phyloP scores from a whole-genome alignment of 2,797 vertebrate genomes.

The Antennarius maculatus region DNA sequence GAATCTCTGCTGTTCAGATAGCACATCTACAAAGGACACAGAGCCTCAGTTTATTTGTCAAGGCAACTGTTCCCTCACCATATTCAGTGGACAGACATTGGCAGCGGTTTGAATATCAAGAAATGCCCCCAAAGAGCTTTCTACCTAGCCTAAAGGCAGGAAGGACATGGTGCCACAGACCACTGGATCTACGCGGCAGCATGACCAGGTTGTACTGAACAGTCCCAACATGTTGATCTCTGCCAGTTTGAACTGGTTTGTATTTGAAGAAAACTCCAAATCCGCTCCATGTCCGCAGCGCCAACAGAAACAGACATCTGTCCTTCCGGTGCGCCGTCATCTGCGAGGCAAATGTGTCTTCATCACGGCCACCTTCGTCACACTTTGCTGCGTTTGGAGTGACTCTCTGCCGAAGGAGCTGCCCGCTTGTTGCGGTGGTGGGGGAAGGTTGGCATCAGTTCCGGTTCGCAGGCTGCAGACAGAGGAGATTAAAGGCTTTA shows the following conservation, averaged over 20 bases:
- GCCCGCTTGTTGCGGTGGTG: slow-evolving; percentile 94
- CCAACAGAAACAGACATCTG: background rate
- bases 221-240: background rate
- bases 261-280: background rate
- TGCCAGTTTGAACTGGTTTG: background rate
- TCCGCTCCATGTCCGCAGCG: background rate
- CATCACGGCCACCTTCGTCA: slow-evolving; percentile 48
- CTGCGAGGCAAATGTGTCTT: background rate
- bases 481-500: background rate
- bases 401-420: slow-evolving; percentile 58
- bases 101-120: background rate
- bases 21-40: background rate
- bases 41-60: background rate
- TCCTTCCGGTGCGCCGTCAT: no score
- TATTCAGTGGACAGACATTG: background rate
- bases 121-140: background rate
- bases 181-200: background rate
- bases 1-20: no score
- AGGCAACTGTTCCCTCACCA: slow-evolving; percentile 4
- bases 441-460: slow-evolving; percentile 98
- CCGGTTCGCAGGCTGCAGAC: slow-evolving; percentile 90
- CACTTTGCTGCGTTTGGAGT: slow-evolving; percentile 85
- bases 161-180: background rate
- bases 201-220: background rate
- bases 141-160: background rate